Evolutionary conservation across 1,140 invertebrate genomes (phyloP), one percentile per base, ranked within the genome.

Genomic region (Drosophila hydei): DNA sequence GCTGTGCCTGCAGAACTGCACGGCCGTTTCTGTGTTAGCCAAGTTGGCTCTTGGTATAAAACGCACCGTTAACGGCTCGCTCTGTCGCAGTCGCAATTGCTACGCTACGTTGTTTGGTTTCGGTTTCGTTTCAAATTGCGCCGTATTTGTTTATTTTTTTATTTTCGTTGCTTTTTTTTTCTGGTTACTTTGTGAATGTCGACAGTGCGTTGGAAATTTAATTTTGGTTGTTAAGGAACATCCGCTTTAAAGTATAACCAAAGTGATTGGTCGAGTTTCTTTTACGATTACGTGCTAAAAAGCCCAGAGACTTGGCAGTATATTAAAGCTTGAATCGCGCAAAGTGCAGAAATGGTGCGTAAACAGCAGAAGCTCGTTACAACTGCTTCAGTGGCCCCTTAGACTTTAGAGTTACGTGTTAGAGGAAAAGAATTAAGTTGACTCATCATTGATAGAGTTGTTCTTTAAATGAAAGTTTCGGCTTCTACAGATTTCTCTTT

Each of bases 51-150:
- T 64, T 36, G 52, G 54, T 72, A 72, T 72, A 72, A 72, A 72
- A 72, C 54, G 62, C 69, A 67, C 47, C 54, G 69, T 72, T 67
- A 40, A 23, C 38, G 48, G 54, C 19, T 52, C 47, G 62, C 69
- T 52, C 54, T 59, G 69, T 59, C 69, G 54, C 69, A 72, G 69
- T 72, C 69, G 69, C 63, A 72, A 52, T 72, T 67, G 63, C 62
- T 51, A 42, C 62, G 63, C 54, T 51, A 42, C 62, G 54, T 72
- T 67, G 54, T 18, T 58, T 40, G 63, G 54, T 30, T 54, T 59
- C 54, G 54, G 54, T 40, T 59, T 65, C 54, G 69, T 33, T 50
- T 25, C 40, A 59, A 30, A 11, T 33, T 21, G 16, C 18, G 40
- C 21, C 47, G 23, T 16, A 30, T 18, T 18, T 48, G 38, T 18